phyloP scores from a whole-genome alignment of 2,888 invertebrate genomes.

The Stenichneumon culpator region DNA sequence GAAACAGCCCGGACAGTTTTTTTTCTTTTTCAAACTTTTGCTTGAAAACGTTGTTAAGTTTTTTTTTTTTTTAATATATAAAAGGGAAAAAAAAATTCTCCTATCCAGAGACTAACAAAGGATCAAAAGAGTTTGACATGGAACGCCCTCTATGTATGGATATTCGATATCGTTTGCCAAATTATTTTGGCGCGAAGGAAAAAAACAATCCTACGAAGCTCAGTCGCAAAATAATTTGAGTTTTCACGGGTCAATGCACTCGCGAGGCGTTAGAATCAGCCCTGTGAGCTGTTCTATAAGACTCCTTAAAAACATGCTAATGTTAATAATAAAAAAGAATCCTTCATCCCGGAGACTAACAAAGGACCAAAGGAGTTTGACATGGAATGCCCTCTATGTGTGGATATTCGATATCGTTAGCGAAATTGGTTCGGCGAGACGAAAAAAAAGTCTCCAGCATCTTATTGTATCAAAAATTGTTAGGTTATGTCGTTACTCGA shows the following conservation, averaged over 20 bases:
- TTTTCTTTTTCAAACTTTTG: too few species aligned
- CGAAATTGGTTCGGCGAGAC: neutral
- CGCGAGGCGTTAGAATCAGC: neutral
- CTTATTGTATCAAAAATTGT: neutral
- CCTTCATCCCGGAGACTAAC: neutral
- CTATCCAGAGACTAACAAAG: neutral
- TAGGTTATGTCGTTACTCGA: constrained; percentile 49
- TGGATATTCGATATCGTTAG: neutral
- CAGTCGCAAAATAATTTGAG: constrained; percentile 1
- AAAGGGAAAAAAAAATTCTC: neutral
- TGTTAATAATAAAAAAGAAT: neutral
- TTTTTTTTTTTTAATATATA: too few species aligned
- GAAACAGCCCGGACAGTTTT: neutral
- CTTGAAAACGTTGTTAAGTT: too few species aligned
- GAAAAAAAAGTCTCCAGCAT: neutral
- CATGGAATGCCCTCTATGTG: neutral
- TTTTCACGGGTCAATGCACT: constrained; percentile 22
- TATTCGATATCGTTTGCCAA: neutral
- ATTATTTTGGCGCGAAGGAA: neutral
- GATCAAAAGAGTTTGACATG: neutral
- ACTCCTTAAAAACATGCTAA: too few species aligned
- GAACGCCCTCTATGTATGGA: constrained; percentile 1
- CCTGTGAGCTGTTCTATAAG: neutral
- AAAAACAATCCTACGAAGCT: neutral
- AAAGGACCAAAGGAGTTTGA: neutral